Evolutionary conservation across 2,113 vertebrate genomes (phyloP).

Genomic region (Nipponia nippon): DNA sequence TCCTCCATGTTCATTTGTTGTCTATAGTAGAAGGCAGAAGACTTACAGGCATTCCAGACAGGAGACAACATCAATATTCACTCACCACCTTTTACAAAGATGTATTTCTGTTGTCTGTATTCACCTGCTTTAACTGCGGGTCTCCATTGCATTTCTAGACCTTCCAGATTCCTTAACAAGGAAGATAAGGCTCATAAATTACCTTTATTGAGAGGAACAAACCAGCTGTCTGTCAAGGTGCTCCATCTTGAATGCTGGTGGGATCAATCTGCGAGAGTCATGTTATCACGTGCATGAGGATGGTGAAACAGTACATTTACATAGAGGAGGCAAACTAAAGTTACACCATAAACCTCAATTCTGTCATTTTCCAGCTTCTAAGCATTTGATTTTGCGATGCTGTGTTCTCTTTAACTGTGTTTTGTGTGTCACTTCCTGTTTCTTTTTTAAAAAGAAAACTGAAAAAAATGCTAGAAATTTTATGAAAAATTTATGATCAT

Average conservation of each 20-base stretch:
- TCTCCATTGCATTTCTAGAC: not conserved
- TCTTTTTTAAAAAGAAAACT: slow-evolving; percentile 2
- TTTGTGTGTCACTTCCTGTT: slow-evolving; percentile 1
- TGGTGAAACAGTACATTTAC: not conserved
- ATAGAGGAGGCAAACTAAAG: not conserved
- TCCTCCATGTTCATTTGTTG: not conserved
- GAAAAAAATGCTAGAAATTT: not conserved
- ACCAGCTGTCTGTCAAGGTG: not conserved
- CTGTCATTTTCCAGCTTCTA: not conserved
- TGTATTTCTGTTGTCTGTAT: not conserved
- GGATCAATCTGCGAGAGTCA: not conserved
- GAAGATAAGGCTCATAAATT: not conserved
- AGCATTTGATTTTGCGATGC: not conserved
- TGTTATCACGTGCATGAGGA: not conserved
- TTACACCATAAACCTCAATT: not conserved
- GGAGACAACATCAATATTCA: not conserved
- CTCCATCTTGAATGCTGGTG: not conserved
- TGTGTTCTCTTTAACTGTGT: not conserved
- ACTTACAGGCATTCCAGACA: not conserved
- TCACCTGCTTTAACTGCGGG: not conserved
- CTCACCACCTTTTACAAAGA: not conserved
- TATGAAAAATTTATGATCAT: not conserved
- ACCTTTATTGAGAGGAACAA: not conserved
- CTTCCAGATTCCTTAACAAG: not conserved
- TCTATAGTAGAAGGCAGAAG: not conserved